Conservation (phyloP, 1,140 invertebrate species). For the Drosophila lini region DNA sequence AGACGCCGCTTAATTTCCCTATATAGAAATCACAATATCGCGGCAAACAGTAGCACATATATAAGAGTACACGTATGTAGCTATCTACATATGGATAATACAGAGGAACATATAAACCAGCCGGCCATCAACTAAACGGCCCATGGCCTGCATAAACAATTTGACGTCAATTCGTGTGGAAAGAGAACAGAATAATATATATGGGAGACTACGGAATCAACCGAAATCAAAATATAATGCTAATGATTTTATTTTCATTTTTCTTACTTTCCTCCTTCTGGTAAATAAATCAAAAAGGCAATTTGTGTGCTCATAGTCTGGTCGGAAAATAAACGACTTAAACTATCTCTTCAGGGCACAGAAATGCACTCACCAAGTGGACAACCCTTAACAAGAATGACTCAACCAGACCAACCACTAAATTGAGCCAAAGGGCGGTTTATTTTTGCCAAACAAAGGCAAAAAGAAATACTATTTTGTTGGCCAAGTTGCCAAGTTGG, state of each 20-base stretch:
- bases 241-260: slow-evolving; percentile 21
- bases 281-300: slow-evolving; percentile 38
- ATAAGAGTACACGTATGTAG: background rate
- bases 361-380: slow-evolving; percentile 48
- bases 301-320: slow-evolving; percentile 29
- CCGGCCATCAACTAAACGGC: slow-evolving; percentile 42
- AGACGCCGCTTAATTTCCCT: slow-evolving; percentile 53
- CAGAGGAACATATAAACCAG: slow-evolving; percentile 30
- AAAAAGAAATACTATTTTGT: slow-evolving; percentile 16
- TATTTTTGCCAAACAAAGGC: slow-evolving; percentile 27
- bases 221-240: slow-evolving; percentile 37
- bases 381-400: slow-evolving; percentile 52
- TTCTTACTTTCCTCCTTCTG: background rate
- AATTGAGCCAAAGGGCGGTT: slow-evolving; percentile 45
- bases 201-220: slow-evolving; percentile 23
- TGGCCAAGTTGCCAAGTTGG: slow-evolving; percentile 40
- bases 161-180: slow-evolving; percentile 69
- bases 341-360: slow-evolving; percentile 13
- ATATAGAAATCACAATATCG: slow-evolving; percentile 42
- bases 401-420: slow-evolving; percentile 45
- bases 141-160: slow-evolving; percentile 73
- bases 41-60: slow-evolving; percentile 30
- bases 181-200: slow-evolving; percentile 39
- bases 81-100: slow-evolving; percentile 17
- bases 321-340: slow-evolving; percentile 16